Base-by-base conservation (phyloP, 2,888 invertebrate genomes). In the Boloria selene region DNA sequence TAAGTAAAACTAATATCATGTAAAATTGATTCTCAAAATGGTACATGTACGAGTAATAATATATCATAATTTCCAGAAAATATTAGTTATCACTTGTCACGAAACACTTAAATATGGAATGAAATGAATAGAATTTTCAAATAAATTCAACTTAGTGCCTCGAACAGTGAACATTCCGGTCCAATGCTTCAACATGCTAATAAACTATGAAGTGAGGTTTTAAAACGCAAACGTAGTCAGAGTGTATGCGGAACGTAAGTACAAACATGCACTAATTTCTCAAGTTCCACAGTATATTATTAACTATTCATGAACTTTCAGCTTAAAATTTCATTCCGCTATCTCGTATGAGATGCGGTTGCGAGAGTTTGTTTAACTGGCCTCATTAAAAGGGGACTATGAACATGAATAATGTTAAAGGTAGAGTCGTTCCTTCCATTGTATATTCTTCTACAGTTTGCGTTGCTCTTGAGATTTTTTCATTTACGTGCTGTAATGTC, bases 281-380 rank as follows among this genome's bases (percentile, higher is more conserved):
- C 66, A 68, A 69, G 65, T 70, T 69, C 51, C 60, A 45, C 59
- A 42, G 60, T 59, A 63, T 59, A 65, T 53, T 59, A 68, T 68
- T 63, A 68, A 68, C 59, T 68, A 68, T 60, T 66, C 59, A 64
- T 65, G 47, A 64, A 70, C 54, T 68, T 69, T 64, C 31, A 54
- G 64, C 64, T 70, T 68, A 67, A 69, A 71, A 65, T 69, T 61
- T 64, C 56, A 68, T 59, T 55, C 49, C 51, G 53, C 47, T 62
- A 54, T 60, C 67, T 60, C 52, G 56, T 45, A 51, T 53, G 58
- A 51, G 56, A 51, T 31, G 38, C 56, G 65, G 56, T 10, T 44
- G 50, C 38, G 26, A 62, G 54, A 44, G 58, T 59, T 45, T 64
- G 58, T 64, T 64, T 59, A 64, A 64, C 64, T 59, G 52, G 56